These are phyloP conservation scores for Caenorhabditis auriculariae DNA, from an alignment of 2,888 invertebrate species.

Conservation along the genomic window DNA sequence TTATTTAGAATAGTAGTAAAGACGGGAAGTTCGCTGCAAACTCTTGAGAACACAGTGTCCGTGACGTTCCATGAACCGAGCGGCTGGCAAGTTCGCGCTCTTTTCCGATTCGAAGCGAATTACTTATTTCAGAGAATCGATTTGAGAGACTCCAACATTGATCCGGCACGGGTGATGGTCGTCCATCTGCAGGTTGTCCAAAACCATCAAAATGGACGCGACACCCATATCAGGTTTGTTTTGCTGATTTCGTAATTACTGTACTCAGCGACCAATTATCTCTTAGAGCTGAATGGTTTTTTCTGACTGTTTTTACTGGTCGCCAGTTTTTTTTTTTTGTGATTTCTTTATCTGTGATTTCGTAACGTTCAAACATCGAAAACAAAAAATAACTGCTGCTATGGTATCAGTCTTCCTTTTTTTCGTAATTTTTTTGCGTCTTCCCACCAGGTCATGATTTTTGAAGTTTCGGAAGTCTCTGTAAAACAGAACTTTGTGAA, in stretches of 20 bases:
- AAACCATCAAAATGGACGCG: slow-evolving; percentile 97
- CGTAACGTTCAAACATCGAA: no score
- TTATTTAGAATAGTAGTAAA: slow-evolving; percentile 16
- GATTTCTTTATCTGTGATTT: no score
- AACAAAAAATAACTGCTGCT: no score
- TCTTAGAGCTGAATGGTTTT: no score
- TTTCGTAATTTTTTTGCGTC: no score
- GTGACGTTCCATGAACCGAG: slow-evolving; percentile 16
- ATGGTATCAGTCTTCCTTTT: no score
- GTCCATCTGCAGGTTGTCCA: slow-evolving; percentile 92
- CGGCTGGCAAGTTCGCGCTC: slow-evolving; percentile 19
- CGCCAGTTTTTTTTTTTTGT: no score
- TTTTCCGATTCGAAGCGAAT: no score
- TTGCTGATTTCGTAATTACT: slow-evolving; percentile 1
- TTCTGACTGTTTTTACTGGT: no score
- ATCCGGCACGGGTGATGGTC: slow-evolving; percentile 82
- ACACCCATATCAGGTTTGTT: slow-evolving; percentile 83
- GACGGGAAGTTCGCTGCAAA: slow-evolving; percentile 19
- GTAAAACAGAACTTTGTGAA: no score
- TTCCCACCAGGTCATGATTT: no score
- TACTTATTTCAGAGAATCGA: slow-evolving; percentile 49
- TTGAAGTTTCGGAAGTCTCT: no score
- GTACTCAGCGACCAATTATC: not conserved
- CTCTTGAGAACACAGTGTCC: slow-evolving; percentile 5
- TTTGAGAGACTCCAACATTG: slow-evolving; percentile 26